Conservation (phyloP, 2,113 vertebrate species). For the Sinocyclocheilus anshuiensis region DNA sequence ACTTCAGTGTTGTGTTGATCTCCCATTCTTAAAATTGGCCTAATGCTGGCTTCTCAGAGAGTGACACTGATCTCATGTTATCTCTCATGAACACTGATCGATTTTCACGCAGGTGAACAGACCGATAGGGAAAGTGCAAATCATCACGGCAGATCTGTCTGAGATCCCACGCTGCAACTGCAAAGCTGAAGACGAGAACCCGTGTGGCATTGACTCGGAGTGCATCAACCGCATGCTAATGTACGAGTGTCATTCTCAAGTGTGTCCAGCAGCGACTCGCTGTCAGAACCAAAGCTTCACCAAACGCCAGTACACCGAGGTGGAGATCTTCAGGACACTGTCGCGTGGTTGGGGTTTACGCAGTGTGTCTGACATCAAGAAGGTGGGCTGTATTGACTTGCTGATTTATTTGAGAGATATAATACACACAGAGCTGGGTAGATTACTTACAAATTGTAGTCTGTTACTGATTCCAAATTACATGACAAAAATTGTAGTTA, state of each 20-base stretch:
- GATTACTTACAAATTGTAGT: too few relatives aligned
- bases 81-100: not conserved
- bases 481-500: too few relatives aligned
- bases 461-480: too few relatives aligned
- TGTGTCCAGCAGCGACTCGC: slow-evolving; percentile 87
- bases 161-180: slow-evolving; percentile 97
- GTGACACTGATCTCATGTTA: not conserved
- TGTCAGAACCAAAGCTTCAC: slow-evolving; percentile 97
- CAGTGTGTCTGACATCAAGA: slow-evolving; percentile 87
- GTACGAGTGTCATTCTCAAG: slow-evolving; percentile 94
- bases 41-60: not conserved
- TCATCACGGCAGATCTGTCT: slow-evolving; percentile 92
- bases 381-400: slow-evolving; percentile 72
- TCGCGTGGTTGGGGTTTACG: slow-evolving; percentile 93
- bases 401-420: not conserved
- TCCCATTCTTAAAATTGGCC: not conserved
- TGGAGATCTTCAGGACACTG: slow-evolving; percentile 92
- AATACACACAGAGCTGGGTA: not conserved
- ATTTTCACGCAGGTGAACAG: slow-evolving; percentile 83
- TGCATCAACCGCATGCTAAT: slow-evolving; percentile 98
- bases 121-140: slow-evolving; percentile 93
- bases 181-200: slow-evolving; percentile 91
- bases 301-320: slow-evolving; percentile 89
- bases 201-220: slow-evolving; percentile 93
- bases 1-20: not conserved